These are phyloP conservation scores for Cantharis rufa DNA, from an alignment of 2,888 invertebrate genomes.

Conservation along the genomic window DNA sequence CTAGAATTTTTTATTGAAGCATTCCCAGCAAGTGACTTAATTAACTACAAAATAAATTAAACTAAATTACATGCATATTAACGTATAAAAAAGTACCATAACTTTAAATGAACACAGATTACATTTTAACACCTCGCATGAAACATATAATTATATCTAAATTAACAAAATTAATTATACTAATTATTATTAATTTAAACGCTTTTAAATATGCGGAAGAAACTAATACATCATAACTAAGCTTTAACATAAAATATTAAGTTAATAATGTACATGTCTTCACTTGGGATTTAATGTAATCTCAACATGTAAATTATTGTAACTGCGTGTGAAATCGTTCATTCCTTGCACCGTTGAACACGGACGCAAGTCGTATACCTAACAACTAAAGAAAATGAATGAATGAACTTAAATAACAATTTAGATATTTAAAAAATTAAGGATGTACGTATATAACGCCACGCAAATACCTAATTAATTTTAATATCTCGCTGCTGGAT, in stretches of 20 bases:
- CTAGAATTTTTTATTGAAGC: neutral
- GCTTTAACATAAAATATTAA: neutral
- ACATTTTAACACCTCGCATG: conserved; percentile 1
- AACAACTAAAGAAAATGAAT: conserved; percentile 46
- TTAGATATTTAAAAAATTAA: conserved; percentile 12
- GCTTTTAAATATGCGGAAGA: neutral
- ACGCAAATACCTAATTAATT: conserved; percentile 4
- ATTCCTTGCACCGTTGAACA: conserved; percentile 44
- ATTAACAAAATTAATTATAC: neutral
- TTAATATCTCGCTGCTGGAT: neutral
- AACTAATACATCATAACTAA: neutral
- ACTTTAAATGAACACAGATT: neutral
- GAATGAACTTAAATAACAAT: conserved; percentile 39
- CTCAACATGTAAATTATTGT: conserved; percentile 34
- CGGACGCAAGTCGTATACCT: conserved; percentile 43
- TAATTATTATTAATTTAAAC: neutral
- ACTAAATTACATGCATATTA: conserved; percentile 2
- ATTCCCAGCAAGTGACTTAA: neutral
- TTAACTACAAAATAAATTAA: conserved; percentile 1
- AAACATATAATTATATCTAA: neutral
- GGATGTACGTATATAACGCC: conserved; percentile 3
- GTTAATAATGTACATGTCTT: neutral
- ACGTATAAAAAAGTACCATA: neutral
- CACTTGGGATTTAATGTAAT: conserved; percentile 29
- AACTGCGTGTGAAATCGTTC: conserved; percentile 47